phyloP scores from a whole-genome alignment of 1,140 invertebrate genomes.

The Propsilocerus akamusi region DNA sequence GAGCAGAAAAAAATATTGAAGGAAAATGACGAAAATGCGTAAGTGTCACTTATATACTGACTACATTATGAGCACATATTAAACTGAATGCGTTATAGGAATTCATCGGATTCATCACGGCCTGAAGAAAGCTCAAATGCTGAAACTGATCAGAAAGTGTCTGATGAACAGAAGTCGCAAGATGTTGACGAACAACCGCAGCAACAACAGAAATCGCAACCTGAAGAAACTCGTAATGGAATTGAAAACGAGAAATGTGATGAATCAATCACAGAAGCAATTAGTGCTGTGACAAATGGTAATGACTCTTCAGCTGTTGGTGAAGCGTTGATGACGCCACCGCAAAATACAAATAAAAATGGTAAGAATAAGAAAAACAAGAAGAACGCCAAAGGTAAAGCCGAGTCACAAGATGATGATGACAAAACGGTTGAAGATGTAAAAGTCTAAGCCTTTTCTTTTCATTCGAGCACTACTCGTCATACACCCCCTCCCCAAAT shows the following conservation, averaged over 20 bases:
- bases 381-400: slow-evolving; percentile 1
- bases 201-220: not conserved
- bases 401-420: not conserved
- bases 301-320: not conserved
- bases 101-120: no score
- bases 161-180: no score
- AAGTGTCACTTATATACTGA: no score
- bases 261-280: not conserved
- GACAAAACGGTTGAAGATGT: not conserved
- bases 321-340: not conserved
- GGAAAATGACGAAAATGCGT: not conserved
- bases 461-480: no score
- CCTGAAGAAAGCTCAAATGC: no score
- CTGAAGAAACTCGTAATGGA: not conserved
- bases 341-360: not conserved
- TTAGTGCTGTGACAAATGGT: not conserved
- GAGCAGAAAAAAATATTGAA: not conserved
- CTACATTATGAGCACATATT: no score
- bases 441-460: no score
- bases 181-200: not conserved
- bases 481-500: no score
- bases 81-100: no score
- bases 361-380: not conserved
- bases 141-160: not conserved
- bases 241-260: not conserved